phyloP scores from a whole-genome alignment of 1,140 invertebrate species.

The Saccostrea glomerata region DNA sequence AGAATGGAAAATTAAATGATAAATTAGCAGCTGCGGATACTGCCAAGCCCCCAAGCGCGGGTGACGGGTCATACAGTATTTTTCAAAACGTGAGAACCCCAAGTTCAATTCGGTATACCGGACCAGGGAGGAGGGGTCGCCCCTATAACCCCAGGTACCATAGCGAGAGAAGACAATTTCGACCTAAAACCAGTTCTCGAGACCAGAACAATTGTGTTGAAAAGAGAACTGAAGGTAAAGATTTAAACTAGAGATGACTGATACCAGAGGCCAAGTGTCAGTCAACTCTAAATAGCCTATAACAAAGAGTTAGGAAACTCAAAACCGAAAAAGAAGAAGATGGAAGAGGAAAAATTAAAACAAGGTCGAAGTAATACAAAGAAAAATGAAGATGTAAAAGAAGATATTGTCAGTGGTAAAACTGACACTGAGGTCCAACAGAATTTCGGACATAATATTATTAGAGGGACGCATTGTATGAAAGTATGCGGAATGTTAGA shows the following conservation, averaged over 20 bases:
- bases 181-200: background rate
- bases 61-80: background rate
- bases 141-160: background rate
- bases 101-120: background rate
- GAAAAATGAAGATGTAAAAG: no score
- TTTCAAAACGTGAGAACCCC: background rate
- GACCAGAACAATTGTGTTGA: background rate
- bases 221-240: background rate
- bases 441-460: background rate
- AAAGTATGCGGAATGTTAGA: conserved; percentile 49
- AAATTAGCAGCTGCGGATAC: background rate
- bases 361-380: background rate
- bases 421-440: background rate
- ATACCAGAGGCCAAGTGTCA: background rate
- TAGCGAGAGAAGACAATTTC: background rate
- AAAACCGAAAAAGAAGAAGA: background rate
- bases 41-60: background rate
- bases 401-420: background rate
- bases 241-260: conserved; percentile 49
- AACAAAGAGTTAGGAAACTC: background rate
- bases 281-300: background rate
- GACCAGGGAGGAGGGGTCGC: background rate
- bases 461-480: conserved; percentile 36
- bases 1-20: background rate
- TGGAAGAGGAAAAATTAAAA: background rate